Base-by-base conservation (phyloP, 2,888 invertebrate species). In the Ommatoiulus sabulosus region DNA sequence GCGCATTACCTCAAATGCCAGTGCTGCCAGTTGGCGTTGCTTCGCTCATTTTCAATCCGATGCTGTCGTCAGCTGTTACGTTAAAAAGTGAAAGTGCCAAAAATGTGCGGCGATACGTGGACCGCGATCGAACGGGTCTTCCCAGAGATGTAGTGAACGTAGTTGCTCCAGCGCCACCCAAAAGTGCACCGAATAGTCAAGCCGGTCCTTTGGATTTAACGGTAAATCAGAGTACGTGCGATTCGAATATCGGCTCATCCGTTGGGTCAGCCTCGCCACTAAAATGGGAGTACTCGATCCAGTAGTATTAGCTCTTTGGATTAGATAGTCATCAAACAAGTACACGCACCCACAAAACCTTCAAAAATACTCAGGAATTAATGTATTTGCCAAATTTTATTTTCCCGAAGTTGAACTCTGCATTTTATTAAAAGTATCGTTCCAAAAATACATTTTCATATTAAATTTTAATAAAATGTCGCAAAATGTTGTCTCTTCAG, bases 121-220 rank as follows among this genome's bases (percentile, higher is more conserved):
- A 72, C 24, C 0, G 8, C 20, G 24, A 72, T 24, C 72, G 2
- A 2, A 20, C 20, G 8, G 20, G 20, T 72, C 72, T 72, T 72
- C 72, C 72, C 7, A n/a, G 24, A 1, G 24, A 46, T 46, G 46
- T 12, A 10, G 12, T 46, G 46, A 6, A 46, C 46, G 46, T 6
- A 46, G 46, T 46, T 6, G 63, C 5, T 63, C 63, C 20, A 57
- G 57, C 24, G 3, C n/a, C 8, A 8, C 72, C 57, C n/a, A 57
- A 57, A 72, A 24, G 24, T 72, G 72, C 72, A 24, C 72, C 72
- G 10, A 72, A 72, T 24, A 72, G n/a, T 87, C 48, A 87, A 10
- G 12, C 48, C 10, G 35, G 87, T 10, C 87, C 87, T 48, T 87
- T 87, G 48, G 87, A 87, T 52, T 87, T 87, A 52, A 87, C 87